Percentiles rank a stretch among this genome's conserved stretches.
Conservation (phyloP, 2,113 vertebrate genomes). For the Oreochromis niloticus region DNA sequence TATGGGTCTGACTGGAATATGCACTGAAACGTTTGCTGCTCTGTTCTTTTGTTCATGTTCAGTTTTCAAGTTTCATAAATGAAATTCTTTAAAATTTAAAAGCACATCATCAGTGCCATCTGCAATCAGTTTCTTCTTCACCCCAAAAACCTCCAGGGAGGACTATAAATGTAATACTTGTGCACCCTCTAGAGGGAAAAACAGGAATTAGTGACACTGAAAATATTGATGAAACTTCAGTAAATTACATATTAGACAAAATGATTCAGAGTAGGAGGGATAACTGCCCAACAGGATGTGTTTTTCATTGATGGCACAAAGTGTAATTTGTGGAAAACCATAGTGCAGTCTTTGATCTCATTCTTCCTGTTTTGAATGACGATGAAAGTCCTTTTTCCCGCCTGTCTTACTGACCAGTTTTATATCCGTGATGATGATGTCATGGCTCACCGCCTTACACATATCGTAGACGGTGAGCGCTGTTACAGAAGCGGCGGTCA, state of each 20-base stretch:
- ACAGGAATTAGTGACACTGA: no score
- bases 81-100: neutral
- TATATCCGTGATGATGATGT: constrained; percentile 83
- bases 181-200: neutral
- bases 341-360: neutral
- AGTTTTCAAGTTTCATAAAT: neutral
- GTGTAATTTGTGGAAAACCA: neutral
- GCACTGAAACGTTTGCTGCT: neutral
- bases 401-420: constrained; percentile 85
- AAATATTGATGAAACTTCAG: no score
- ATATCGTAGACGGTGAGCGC: constrained; percentile 93
- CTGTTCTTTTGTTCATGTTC: neutral
- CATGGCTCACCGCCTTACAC: constrained; percentile 92
- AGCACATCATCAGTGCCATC: neutral
- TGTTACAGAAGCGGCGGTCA: constrained; percentile 81
- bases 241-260: no score
- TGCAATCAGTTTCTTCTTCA: neutral
- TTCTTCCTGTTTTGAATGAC: neutral
- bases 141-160: neutral
- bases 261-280: neutral
- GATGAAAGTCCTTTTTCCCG: constrained; percentile 82
- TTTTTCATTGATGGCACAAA: neutral
- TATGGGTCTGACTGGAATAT: accelerated
- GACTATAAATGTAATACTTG: neutral
- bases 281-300: accelerated